Evolutionary conservation across 1,140 invertebrate genomes (phyloP).

Genomic region (Euglossa dilemma): DNA sequence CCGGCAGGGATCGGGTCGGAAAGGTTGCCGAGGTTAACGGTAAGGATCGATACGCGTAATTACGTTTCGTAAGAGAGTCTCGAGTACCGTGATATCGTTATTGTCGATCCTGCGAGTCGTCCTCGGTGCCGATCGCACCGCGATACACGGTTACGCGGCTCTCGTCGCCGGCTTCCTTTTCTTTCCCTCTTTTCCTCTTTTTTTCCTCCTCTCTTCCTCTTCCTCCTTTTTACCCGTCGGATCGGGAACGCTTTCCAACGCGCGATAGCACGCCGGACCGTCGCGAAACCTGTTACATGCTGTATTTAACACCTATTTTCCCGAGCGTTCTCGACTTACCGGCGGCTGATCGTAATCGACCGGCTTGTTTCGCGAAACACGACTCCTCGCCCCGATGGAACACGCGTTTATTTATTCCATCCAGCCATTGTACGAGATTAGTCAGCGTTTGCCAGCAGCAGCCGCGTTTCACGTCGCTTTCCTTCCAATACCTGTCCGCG

Average conservation of each 20-base stretch:
- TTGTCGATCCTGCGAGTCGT: background rate
- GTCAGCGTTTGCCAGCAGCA: constrained; percentile 3
- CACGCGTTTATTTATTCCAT: constrained; percentile 25
- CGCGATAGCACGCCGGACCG: constrained; percentile 11
- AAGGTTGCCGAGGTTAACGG: background rate
- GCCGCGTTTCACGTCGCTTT: constrained; percentile 5
- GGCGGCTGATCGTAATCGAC: constrained; percentile 57
- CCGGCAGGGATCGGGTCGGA: background rate
- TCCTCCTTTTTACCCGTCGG: background rate
- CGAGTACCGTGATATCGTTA: background rate
- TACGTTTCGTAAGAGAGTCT: background rate
- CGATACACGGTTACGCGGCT: background rate
- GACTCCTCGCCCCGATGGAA: constrained; percentile 28
- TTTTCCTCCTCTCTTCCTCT: no score
- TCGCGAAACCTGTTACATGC: constrained; percentile 59
- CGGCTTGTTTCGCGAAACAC: constrained; percentile 31
- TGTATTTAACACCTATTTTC: constrained; percentile 59
- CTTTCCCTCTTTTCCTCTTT: no score
- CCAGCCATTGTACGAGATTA: constrained; percentile 52
- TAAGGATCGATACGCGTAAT: background rate
- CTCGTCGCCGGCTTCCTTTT: no score
- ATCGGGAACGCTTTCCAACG: constrained; percentile 6
- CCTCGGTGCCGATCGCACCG: background rate
- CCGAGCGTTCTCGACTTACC: constrained; percentile 56
- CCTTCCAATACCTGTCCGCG: background rate